phyloP scores from a whole-genome alignment of 2,113 vertebrate genomes.

The Centropus bengalensis region DNA sequence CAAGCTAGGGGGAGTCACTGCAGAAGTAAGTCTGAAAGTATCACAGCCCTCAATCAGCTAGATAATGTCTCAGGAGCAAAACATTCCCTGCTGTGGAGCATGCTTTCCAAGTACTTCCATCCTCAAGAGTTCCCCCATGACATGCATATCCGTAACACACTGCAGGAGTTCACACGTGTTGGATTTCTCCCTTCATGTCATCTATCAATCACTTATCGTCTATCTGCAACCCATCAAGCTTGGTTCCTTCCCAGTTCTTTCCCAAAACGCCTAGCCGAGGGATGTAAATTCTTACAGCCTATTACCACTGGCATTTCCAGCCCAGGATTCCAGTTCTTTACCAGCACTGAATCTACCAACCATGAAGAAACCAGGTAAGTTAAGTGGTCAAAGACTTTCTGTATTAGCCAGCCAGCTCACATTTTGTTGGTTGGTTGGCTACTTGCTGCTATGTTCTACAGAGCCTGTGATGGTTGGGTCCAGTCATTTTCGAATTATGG shows the following conservation, averaged over 20 bases:
- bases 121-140: neutral
- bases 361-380: neutral
- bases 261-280: neutral
- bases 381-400: neutral
- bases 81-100: neutral
- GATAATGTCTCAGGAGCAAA: neutral
- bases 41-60: neutral
- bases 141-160: accelerated
- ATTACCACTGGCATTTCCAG: neutral
- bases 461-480: neutral
- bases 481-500: neutral
- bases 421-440: neutral
- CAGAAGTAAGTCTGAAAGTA: neutral
- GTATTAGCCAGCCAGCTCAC: neutral
- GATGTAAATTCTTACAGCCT: neutral
- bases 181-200: neutral
- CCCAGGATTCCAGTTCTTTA: neutral
- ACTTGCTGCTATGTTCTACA: neutral
- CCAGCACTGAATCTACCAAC: neutral
- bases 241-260: neutral
- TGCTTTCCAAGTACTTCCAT: neutral
- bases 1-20: neutral
- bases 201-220: neutral
- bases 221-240: too few relatives aligned
- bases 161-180: neutral